Conservation (phyloP, 2,797 vertebrate species). For the Sternarchorhynchus goeldii region DNA sequence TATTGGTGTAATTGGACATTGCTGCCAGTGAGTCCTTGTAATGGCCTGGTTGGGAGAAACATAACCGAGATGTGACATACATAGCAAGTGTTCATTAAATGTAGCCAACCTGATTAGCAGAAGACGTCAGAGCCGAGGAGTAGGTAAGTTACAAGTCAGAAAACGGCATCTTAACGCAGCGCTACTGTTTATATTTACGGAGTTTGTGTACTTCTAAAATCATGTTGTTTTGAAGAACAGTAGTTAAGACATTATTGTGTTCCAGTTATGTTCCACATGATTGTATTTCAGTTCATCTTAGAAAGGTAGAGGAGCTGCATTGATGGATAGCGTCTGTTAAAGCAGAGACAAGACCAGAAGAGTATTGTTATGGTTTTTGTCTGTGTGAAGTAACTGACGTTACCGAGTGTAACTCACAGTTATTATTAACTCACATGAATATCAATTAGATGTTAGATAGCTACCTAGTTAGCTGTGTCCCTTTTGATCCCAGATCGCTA, state of each 20-base stretch:
- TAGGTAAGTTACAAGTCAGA: background rate
- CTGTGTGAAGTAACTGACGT: too few species aligned
- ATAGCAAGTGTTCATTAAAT: constrained; percentile 4
- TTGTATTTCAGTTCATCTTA: background rate
- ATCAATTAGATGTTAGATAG: too few species aligned
- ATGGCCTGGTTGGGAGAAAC: constrained; percentile 25
- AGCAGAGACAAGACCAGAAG: background rate
- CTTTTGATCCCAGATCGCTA: too few species aligned
- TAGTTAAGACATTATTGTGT: background rate
- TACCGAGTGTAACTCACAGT: too few species aligned
- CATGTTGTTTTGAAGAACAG: background rate
- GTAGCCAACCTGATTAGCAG: background rate
- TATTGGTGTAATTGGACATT: constrained; percentile 53
- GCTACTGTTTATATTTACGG: background rate
- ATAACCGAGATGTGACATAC: background rate
- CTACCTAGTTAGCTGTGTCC: too few species aligned
- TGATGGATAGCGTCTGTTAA: background rate
- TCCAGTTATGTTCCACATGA: background rate
- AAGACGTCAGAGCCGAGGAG: too few species aligned
- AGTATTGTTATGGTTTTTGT: too few species aligned
- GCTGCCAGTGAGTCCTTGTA: constrained; percentile 38
- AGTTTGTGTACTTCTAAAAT: background rate
- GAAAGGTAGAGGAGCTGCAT: background rate
- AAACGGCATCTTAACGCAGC: background rate
- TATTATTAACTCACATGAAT: too few species aligned